Conservation (phyloP, 2,113 vertebrate genomes). For the Daubentonia madagascariensis region DNA sequence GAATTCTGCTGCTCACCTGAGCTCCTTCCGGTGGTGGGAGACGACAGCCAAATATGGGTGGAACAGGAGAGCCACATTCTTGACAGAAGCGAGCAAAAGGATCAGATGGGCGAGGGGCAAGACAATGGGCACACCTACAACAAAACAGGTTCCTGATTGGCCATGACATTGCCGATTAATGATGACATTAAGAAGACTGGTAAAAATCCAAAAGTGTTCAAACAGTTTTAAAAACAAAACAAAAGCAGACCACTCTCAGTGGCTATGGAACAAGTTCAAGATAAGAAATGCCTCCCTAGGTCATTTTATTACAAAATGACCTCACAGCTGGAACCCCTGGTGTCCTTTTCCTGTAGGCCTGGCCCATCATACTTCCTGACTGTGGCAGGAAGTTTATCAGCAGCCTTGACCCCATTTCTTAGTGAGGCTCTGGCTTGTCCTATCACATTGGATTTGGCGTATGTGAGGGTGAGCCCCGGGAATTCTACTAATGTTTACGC, state of each 20-base stretch:
- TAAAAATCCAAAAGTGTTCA: background rate
- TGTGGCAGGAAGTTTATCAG: background rate
- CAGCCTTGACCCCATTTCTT: background rate
- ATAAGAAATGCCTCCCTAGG: background rate
- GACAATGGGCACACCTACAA: conserved; percentile 89
- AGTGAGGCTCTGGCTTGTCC: background rate
- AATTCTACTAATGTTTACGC: background rate
- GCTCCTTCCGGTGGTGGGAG: conserved; percentile 85
- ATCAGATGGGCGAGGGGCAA: conserved; percentile 85
- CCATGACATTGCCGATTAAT: background rate
- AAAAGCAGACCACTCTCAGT: background rate
- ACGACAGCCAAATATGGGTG: conserved; percentile 81
- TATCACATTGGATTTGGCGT: background rate
- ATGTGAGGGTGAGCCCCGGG: background rate
- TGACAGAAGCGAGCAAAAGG: conserved; percentile 92
- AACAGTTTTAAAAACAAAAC: background rate
- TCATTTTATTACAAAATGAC: background rate
- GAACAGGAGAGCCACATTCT: conserved; percentile 88
- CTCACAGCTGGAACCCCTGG: background rate
- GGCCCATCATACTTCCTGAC: background rate
- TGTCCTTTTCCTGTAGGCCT: background rate
- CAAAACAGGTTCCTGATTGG: conserved; percentile 29
- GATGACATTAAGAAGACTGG: background rate
- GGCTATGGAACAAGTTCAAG: background rate
- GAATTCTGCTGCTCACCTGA: conserved; percentile 84